Conservation (phyloP, 2,797 vertebrate genomes). For the Sebastes matsubarae region DNA sequence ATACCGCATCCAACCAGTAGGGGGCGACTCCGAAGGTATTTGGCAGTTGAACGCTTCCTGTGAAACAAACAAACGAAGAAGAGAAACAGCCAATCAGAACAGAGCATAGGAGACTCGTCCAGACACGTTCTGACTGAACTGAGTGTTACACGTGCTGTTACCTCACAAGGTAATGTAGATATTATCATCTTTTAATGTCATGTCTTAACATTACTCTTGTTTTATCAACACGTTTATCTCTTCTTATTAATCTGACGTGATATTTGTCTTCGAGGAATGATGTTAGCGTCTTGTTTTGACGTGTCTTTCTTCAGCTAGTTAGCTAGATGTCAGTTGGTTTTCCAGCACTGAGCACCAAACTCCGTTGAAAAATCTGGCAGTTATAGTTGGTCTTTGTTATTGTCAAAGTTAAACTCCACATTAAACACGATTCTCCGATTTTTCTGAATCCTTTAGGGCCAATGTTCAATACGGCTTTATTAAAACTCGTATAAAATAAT, state of each 20-base stretch:
- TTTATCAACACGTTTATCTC: accelerated
- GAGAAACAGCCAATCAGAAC: slow-evolving; percentile 39
- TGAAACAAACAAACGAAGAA: slow-evolving; percentile 17
- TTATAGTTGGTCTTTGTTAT: accelerated
- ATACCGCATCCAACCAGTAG: not conserved
- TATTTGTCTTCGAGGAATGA: not conserved
- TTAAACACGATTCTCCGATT: accelerated
- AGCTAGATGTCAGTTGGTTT: not conserved
- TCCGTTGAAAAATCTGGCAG: not conserved
- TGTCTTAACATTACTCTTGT: not conserved
- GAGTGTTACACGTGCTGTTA: slow-evolving; percentile 52
- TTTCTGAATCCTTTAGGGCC: accelerated
- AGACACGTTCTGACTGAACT: not conserved
- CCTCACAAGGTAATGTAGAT: not conserved
- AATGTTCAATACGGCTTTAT: not conserved
- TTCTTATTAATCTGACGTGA: accelerated
- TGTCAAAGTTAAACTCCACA: accelerated
- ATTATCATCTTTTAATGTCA: accelerated
- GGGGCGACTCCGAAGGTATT: not conserved
- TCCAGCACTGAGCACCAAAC: not conserved
- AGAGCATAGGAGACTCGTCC: not conserved
- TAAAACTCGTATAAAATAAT: not conserved
- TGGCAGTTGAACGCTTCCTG: not conserved
- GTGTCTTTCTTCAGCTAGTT: not conserved
- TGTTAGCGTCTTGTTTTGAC: accelerated